phyloP scores from a whole-genome alignment of 2,113 vertebrate species.

The Pavo muticus region DNA sequence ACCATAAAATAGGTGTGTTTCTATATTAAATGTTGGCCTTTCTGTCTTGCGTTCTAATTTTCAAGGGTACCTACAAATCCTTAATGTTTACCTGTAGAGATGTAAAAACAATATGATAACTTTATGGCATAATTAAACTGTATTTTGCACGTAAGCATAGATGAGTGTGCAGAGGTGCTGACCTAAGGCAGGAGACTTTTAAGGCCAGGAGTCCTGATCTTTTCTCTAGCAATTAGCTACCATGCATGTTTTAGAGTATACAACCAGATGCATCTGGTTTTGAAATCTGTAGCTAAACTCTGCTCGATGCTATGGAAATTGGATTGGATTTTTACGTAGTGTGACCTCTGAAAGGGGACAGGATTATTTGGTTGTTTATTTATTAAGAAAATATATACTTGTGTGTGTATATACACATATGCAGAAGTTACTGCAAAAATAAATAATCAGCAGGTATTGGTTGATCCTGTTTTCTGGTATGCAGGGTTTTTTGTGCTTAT shows the following conservation, averaged over 20 bases:
- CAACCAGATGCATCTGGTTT: neutral
- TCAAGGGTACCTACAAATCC: neutral
- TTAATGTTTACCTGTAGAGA: neutral
- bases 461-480: neutral
- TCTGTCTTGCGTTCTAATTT: neutral
- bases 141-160: fast-evolving
- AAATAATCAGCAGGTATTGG: neutral
- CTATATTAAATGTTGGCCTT: neutral
- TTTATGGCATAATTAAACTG: neutral
- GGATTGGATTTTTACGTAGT: neutral
- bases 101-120: neutral
- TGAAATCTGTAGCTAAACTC: neutral
- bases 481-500: neutral
- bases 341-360: neutral
- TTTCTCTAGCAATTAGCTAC: neutral
- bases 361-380: neutral
- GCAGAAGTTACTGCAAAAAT: neutral
- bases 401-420: neutral
- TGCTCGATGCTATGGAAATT: neutral
- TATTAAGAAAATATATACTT: neutral
- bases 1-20: neutral
- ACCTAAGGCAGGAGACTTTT: neutral
- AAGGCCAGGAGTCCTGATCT: neutral
- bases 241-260: neutral
- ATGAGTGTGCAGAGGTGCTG: neutral